Conservation (phyloP, 2,797 vertebrate species). For the Coranthus polyacanthus region DNA sequence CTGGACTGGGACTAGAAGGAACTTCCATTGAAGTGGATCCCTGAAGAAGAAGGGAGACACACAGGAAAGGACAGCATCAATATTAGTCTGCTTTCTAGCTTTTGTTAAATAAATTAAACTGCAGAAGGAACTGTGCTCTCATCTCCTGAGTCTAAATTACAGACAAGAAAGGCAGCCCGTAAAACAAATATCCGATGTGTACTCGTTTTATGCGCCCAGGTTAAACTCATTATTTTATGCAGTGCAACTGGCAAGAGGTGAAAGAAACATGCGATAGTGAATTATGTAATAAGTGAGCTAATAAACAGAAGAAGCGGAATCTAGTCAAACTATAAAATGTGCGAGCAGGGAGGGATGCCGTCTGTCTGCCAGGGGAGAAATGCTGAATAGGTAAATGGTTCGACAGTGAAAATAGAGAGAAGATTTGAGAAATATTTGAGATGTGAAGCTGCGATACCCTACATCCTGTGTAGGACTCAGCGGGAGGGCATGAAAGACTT, state of each 20-base stretch:
- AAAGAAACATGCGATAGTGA: no score
- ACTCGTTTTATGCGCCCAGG: no score
- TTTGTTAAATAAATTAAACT: no score
- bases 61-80: not conserved
- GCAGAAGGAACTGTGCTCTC: no score
- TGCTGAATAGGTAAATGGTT: not conserved
- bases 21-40: conserved; percentile 71
- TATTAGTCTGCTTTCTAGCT: no score
- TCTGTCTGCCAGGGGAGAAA: conserved; percentile 7
- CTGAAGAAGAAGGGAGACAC: conserved; percentile 71
- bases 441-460: conserved; percentile 18
- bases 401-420: conserved; percentile 15
- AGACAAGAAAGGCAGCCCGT: no score
- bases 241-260: no score
- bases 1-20: conserved; percentile 56
- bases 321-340: conserved; percentile 2
- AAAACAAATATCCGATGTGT: no score
- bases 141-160: no score
- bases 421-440: conserved; percentile 18
- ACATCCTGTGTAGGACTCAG: conserved; percentile 17
- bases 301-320: not conserved
- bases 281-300: not conserved
- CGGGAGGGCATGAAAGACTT: conserved; percentile 33
- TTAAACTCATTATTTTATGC: no score
- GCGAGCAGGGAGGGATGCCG: conserved; percentile 1